Base-by-base conservation (phyloP, 2,797 vertebrate species). In the Emys orbicularis region DNA sequence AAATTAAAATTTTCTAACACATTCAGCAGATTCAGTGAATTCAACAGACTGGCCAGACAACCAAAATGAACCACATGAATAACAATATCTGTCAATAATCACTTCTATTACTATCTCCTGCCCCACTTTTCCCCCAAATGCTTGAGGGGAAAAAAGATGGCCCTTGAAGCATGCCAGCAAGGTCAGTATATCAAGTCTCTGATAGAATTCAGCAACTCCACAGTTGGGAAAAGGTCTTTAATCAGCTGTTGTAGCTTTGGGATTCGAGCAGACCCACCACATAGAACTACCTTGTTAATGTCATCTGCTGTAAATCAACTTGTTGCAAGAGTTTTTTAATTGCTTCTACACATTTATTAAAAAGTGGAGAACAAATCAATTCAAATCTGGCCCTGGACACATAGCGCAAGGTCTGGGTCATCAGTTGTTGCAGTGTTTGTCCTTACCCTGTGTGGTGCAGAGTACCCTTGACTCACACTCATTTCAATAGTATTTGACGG, bases 331-430 rank as follows among this genome's bases (percentile, higher is more conserved):
- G 98, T 11, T 95, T 96, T 98, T 98, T 98, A 97, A 99, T 99
- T 95, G 99, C 99, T 97, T 99, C 99, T 97, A 99, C 98, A 97
- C 99, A 99, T 95, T 99, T 99, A 98, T 97, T 99, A 97, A 99
- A 99, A 81, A 99, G 99, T 5, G 99, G 98, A 49, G 99, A 98
- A 97, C 99, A 99, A 87, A 99, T 98, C 82, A 99, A 98, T 97
- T 99, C 99, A 97, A 99, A 99, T 13, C 99, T 99, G 94, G 99
- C 99, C 98, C 99, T 99, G 95, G 85, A 99, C 99, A 50, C 50
- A 50, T 5, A 50, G 53, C 4, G 3, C 52, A n/a, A 31, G 65
- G 34, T 23, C 52, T 15, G 76, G 87, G 56, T 81, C 83, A 87
- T 5, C 37, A 82, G 81, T 52, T 81, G 54, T 74, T 41, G 3